Percentiles rank a stretch among this genome's conserved stretches.
These are phyloP conservation scores for Zoanthus sociatus DNA, from an alignment of 92 coral and sea anemone species.

Conservation along the genomic window DNA sequence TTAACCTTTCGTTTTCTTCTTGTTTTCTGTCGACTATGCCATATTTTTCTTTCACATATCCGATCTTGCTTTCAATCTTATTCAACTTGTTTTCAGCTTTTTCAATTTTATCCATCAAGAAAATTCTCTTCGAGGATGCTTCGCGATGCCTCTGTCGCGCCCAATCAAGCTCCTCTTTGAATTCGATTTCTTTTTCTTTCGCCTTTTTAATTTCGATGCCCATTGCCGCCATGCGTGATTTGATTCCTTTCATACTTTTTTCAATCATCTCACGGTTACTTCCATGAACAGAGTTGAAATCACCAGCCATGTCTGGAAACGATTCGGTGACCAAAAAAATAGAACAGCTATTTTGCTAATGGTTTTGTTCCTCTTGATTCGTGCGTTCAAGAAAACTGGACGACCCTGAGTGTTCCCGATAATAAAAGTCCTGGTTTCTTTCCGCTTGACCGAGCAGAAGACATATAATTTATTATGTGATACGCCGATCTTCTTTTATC, in stretches of 20 bases:
- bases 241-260: constrained; percentile 26
- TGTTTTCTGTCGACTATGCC: constrained; percentile 22
- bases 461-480: background rate
- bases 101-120: constrained; percentile 36
- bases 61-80: constrained; percentile 14
- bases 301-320: constrained; percentile 22
- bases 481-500: constrained; percentile 5
- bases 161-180: constrained; percentile 31
- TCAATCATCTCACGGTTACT: constrained; percentile 26
- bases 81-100: constrained; percentile 16
- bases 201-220: constrained; percentile 21
- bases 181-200: constrained; percentile 21
- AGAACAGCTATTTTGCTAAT: background rate
- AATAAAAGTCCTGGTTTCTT: background rate
- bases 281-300: constrained; percentile 20
- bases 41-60: constrained; percentile 32
- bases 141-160: constrained; percentile 11
- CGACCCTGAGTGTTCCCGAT: constrained; percentile 21
- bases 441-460: constrained; percentile 2
- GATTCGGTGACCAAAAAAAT: background rate
- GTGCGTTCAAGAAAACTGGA: background rate
- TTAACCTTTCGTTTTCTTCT: constrained; percentile 1
- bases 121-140: constrained; percentile 31
- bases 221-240: background rate
- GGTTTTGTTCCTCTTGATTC: background rate